These are phyloP conservation scores for Calephelis perditalis DNA, from an alignment of 2,888 invertebrate species.

Conservation along the genomic window DNA sequence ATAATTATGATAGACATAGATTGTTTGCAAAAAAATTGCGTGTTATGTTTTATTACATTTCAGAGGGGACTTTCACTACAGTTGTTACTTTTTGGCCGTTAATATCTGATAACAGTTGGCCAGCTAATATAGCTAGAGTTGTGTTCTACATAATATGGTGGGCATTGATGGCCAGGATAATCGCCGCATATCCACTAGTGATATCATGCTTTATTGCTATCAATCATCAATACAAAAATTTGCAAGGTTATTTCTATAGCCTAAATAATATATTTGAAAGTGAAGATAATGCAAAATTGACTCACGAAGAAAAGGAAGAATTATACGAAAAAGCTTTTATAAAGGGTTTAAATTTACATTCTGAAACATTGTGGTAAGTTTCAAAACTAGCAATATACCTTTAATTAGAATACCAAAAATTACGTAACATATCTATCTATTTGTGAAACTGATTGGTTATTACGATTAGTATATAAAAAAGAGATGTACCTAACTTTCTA, in stretches of 20 bases:
- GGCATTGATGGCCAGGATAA: conserved; percentile 34
- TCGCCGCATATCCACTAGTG: conserved; percentile 35
- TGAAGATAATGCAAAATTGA: conserved; percentile 29
- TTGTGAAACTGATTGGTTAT: too few species aligned
- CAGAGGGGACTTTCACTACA: conserved; percentile 35
- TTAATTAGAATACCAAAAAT: too few species aligned
- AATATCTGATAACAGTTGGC: conserved; percentile 31
- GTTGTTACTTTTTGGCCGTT: conserved; percentile 45
- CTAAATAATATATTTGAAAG: conserved; percentile 39
- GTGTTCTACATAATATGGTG: conserved; percentile 38
- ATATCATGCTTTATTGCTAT: conserved; percentile 36
- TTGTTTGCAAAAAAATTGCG: too few species aligned
- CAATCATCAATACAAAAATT: conserved; percentile 42
- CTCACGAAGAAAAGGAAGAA: conserved; percentile 34
- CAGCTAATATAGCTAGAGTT: conserved; percentile 33
- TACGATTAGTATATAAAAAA: too few species aligned
- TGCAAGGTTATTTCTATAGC: conserved; percentile 42
- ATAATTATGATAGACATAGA: too few species aligned
- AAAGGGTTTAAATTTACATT: conserved; percentile 43
- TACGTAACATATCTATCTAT: too few species aligned
- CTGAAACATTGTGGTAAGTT: conserved; percentile 41
- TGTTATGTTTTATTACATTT: background rate
- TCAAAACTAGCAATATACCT: too few species aligned
- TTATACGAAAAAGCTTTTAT: conserved; percentile 39
- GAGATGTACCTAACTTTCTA: too few species aligned